Evolutionary conservation across 2,797 vertebrate genomes (phyloP), one percentile per base, ranked within the genome.

Genomic region (Hypotaenidia philippensis): DNA sequence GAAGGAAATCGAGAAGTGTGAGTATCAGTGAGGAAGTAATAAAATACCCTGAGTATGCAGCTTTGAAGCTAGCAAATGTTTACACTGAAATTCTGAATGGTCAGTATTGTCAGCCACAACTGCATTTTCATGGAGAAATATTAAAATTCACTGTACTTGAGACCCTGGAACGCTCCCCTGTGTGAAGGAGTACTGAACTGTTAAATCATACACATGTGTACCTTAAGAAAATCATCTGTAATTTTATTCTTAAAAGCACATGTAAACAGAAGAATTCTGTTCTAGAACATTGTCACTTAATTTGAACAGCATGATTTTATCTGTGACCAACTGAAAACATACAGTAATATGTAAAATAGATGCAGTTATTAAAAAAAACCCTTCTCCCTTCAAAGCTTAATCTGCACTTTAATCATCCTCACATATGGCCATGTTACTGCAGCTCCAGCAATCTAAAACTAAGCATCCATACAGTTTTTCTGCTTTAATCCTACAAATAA

Each of bases 331-430:
- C 2, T 76, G 29, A 79, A 94, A 94, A 75, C 26, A 79, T 55
- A 89, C 59, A 84, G 40, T 68, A 70, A 70, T 41, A 82, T 11
- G 70, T 69, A 78, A 87, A 95, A 84, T 64, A 96, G 59, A 79
- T 70, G 68, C 53, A 92, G 83, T 87, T 65, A 94, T 71, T 79
- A 0, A 17, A 92, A 89, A 89, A 49, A 45, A 20, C 21, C 45
- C 38, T 69, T 49, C 50, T 75, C 80, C 56, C 52, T 95, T 79
- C 66, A 82, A 91, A 94, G 91, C 75, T 97, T 98, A 98, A 98
- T 98, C 97, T 94, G 93, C 95, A 96, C 96, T 98, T 98, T 98
- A 98, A 95, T 97, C 88, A 96, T 97, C 95, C 95, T 94, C 93
- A 97, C 97, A 98, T 97, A 97, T 94, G 96, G 95, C 93, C 95